Evolutionary conservation across 2,888 invertebrate species (phyloP), one percentile per base, ranked within the genome.

Genomic region (Kryphioiulus occultus): DNA sequence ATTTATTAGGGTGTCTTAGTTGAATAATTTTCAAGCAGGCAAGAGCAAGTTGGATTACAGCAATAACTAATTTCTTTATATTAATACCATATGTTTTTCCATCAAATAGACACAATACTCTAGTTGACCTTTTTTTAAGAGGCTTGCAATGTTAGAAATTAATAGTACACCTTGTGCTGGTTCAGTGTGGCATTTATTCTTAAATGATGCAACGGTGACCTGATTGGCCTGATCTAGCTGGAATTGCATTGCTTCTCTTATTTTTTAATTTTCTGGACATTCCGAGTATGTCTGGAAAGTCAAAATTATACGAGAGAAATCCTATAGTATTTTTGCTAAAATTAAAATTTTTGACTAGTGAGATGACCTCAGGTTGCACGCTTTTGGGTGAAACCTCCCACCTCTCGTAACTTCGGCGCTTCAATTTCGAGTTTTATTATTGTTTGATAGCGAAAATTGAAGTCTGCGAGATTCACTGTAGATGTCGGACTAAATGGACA

Each of bases 391-490:
- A 78, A 78, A 30, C 78, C 30, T 78, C 78, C 78, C 78, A 15
- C 78, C 30, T 32, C 78, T 30, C 78, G 30, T 78, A 78, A 78
- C 78, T 78, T 78, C 78, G 78, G 78, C 78, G 78, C 78, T 78
- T 78, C 78, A 78, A 78, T 78, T 78, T 78, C 78, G 78, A 78
- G 78, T 78, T 78, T 78, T 78, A 17, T 78, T 78, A 78, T 78
- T 78, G 78, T 78, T 78, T 78, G 78, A 78, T 78, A 78, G 78
- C 78, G 30, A 78, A 78, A 78, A 78, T 78, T 78, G 78, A 78
- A 78, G 78, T 78, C 78, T 78, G 78, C 78, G 78, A 78, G 78
- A 78, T 78, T 78, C 78, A 78, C 78, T 78, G 30, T 78, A 78
- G 78, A 78, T 78, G 78, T 78, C 78, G 78, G 78, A 78, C 78